Conservation (phyloP, 1,140 invertebrate genomes). For the Scaptomyza graminum region DNA sequence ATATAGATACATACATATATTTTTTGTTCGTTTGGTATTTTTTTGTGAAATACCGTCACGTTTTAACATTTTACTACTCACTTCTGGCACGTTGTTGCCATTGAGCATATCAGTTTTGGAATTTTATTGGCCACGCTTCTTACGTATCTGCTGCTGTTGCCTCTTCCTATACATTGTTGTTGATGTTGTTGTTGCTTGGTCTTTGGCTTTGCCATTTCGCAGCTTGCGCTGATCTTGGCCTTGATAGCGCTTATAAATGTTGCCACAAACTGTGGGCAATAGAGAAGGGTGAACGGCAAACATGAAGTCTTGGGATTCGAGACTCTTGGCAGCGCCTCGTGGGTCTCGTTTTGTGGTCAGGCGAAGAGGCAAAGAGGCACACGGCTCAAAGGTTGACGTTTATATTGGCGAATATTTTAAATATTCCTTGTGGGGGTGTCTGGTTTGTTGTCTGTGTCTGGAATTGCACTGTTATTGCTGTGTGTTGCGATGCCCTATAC, state of each 20-base stretch:
- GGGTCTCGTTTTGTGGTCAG: not conserved
- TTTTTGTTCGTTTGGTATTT: conserved; percentile 17
- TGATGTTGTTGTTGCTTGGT: conserved; percentile 16
- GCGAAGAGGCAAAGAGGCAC: no score
- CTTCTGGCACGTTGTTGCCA: conserved; percentile 81
- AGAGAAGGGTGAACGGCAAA: not conserved
- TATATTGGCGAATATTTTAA: conserved; percentile 80
- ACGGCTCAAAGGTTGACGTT: conserved; percentile 63
- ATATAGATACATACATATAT: no score
- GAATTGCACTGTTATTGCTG: not conserved
- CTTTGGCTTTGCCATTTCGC: conserved; percentile 45
- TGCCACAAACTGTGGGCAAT: conserved; percentile 41
- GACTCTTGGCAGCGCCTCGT: not conserved
- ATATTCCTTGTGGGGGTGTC: conserved; percentile 60
- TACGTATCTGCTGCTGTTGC: conserved; percentile 43
- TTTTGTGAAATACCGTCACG: conserved; percentile 78
- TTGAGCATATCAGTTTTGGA: conserved; percentile 79
- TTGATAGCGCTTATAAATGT: conserved; percentile 76
- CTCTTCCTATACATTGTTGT: not conserved
- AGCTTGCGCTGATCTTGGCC: conserved; percentile 72
- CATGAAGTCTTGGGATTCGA: not conserved
- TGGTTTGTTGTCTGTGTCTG: conserved; percentile 20
- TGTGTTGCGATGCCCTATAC: not conserved
- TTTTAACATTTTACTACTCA: conserved; percentile 82
- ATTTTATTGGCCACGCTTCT: conserved; percentile 81